A percentile compares a stretch with the other conserved stretches of the same genome.
phyloP scores from a whole-genome alignment of 2,113 vertebrate species.

The Eclectus roratus region DNA sequence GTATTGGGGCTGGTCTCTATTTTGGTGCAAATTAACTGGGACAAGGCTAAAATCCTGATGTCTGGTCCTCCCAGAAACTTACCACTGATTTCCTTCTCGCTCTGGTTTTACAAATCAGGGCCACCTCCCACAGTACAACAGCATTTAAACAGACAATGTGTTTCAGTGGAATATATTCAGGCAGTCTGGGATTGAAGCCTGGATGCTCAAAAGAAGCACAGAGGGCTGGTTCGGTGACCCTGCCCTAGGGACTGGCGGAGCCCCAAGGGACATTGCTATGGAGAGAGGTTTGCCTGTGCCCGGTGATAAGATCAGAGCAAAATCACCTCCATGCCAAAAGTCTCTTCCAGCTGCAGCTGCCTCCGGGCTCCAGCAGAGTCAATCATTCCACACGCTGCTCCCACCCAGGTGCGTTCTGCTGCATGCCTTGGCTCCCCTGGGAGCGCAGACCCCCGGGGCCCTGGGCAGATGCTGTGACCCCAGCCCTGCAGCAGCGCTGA shows the following conservation, averaged over 20 bases:
- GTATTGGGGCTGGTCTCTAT: background rate
- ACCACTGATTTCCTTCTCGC: background rate
- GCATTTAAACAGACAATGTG: background rate
- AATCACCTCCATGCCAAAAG: background rate
- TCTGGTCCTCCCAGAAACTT: background rate
- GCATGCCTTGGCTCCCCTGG: background rate
- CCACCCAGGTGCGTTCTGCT: background rate
- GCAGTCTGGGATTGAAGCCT: background rate
- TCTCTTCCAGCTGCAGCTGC: background rate
- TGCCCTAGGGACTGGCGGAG: background rate
- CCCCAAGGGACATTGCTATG: background rate
- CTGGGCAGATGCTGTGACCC: background rate
- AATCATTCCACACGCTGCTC: background rate
- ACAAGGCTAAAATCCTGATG: background rate
- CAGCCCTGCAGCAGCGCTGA: fast-evolving
- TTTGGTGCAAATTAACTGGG: background rate
- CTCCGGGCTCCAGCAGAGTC: background rate
- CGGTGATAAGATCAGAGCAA: background rate
- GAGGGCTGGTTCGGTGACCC: background rate
- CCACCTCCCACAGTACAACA: background rate
- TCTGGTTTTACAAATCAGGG: background rate
- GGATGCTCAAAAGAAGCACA: background rate
- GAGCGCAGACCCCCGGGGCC: background rate
- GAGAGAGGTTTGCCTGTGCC: background rate
- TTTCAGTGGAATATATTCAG: background rate